These are phyloP conservation scores for Dromaius novaehollandiae DNA, from an alignment of 2,113 vertebrate species.

Conservation along the genomic window DNA sequence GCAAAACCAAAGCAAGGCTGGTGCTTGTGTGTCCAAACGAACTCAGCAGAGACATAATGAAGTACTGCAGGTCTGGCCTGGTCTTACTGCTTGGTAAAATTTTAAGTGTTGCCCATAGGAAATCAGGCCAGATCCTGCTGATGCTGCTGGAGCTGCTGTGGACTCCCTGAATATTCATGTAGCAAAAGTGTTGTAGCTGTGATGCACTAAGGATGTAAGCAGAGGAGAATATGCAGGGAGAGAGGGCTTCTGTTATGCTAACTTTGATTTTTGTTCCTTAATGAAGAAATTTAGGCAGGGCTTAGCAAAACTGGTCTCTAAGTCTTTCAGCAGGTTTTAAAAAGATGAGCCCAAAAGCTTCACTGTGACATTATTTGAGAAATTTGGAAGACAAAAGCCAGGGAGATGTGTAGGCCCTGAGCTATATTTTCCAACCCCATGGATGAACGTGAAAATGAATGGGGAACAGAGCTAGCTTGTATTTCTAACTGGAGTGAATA, in stretches of 20 bases:
- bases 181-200: background rate
- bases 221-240: background rate
- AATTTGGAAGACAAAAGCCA: slow-evolving; percentile 31
- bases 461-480: background rate
- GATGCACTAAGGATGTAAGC: background rate
- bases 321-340: slow-evolving; percentile 24
- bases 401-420: background rate
- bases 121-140: background rate
- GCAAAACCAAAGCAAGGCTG: rapidly evolving
- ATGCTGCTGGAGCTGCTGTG: background rate
- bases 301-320: slow-evolving; percentile 39
- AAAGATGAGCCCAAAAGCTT: slow-evolving; percentile 2
- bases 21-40: rapidly evolving
- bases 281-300: background rate
- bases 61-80: background rate
- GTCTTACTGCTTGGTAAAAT: background rate
- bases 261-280: slow-evolving; percentile 23
- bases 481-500: background rate
- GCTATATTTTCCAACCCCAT: background rate
- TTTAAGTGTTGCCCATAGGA: background rate
- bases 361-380: background rate
- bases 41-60: background rate
- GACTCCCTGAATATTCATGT: background rate
- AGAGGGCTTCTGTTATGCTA: background rate
- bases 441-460: slow-evolving; percentile 2